A percentile compares a stretch with the other conserved stretches of the same genome.
Conservation (phyloP, 2,797 vertebrate genomes). For the Pelobates cultripes region DNA sequence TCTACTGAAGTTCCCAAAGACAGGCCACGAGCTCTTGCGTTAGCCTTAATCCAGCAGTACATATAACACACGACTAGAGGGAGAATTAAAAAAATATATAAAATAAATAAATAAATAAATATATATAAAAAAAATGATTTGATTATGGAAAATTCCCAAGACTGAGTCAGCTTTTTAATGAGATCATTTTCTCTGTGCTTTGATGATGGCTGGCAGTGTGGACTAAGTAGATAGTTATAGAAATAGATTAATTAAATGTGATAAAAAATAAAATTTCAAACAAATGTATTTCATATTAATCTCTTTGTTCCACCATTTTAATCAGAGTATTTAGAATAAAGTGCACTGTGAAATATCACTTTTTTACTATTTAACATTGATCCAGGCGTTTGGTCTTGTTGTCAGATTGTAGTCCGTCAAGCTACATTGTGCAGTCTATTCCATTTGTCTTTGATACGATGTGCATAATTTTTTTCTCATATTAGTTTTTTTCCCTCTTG, state of each 20-base stretch:
- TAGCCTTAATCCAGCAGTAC: neutral
- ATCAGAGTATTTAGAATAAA: neutral
- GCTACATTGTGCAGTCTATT: too few species aligned
- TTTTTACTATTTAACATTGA: neutral
- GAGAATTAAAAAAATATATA: neutral
- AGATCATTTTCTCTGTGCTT: constrained; percentile 28
- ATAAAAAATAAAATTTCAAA: constrained; percentile 36
- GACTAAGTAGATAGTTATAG: constrained; percentile 14
- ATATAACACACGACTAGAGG: neutral
- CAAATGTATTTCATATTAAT: constrained; percentile 10
- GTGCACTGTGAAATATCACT: neutral
- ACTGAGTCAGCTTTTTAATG: constrained; percentile 15
- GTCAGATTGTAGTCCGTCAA: neutral
- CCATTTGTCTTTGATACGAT: too few species aligned
- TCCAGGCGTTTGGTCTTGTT: neutral
- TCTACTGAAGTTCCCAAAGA: neutral
- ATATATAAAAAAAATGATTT: constrained; percentile 13
- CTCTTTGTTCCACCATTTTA: constrained; percentile 6
- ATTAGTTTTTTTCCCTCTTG: too few species aligned
- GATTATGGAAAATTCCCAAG: constrained; percentile 32
- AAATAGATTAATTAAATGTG: constrained; percentile 44
- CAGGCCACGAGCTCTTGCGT: neutral
- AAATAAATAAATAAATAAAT: too few species aligned
- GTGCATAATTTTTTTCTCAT: too few species aligned
- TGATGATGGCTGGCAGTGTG: constrained; percentile 13